phyloP scores from a whole-genome alignment of 2,113 vertebrate genomes.

The Limnothrissa miodon region DNA sequence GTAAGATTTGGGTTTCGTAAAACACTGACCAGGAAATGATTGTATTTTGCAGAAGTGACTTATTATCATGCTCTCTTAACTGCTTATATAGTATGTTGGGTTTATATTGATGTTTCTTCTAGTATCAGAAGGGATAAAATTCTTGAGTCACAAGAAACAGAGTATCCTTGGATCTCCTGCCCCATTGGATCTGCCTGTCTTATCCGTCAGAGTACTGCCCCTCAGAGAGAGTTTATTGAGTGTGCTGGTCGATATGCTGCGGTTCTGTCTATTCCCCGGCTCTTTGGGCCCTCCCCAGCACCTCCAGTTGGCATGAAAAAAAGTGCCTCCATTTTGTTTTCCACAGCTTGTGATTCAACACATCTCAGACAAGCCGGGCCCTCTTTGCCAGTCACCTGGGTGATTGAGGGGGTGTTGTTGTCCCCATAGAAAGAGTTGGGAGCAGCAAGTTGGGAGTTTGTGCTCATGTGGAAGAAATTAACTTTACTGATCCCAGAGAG shows the following conservation, averaged over 20 bases:
- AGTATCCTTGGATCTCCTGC: background rate
- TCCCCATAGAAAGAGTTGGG: background rate
- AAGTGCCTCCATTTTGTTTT: background rate
- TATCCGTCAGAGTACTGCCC: background rate
- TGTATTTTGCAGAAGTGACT: too few species aligned
- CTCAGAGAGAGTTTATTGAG: slow-evolving; percentile 5
- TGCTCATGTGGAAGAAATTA: background rate
- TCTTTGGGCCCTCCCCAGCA: background rate
- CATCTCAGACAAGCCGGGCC: background rate
- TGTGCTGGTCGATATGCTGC: background rate
- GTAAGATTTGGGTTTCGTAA: too few species aligned
- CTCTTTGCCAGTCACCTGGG: background rate
- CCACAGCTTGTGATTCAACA: background rate
- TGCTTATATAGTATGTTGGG: too few species aligned
- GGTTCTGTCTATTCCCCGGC: background rate
- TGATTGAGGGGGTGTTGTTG: background rate
- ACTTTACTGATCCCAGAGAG: background rate
- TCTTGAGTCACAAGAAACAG: background rate
- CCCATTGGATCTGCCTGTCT: background rate
- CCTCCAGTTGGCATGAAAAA: background rate
- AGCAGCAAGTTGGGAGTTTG: background rate
- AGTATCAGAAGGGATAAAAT: background rate
- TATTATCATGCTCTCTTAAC: too few species aligned
- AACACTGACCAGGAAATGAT: too few species aligned
- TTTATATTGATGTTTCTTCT: too few species aligned